Conservation (phyloP, 1,140 invertebrate species). For the Bombus pyrosoma region DNA sequence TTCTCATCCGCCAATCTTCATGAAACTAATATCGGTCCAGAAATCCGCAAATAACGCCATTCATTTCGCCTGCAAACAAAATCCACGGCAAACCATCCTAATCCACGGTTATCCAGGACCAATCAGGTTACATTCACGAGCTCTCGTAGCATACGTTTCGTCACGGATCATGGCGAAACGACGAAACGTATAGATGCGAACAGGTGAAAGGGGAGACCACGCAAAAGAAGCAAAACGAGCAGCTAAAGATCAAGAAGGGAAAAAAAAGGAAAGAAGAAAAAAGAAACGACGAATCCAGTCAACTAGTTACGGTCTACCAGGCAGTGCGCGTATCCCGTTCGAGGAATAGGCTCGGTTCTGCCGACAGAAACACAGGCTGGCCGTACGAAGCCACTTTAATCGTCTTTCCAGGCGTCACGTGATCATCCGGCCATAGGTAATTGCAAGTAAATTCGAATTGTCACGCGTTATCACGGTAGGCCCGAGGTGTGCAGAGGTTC, state of each 20-base stretch:
- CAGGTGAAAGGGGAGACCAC: slow-evolving; percentile 8
- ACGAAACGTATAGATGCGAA: slow-evolving; percentile 43
- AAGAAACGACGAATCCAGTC: slow-evolving; percentile 56
- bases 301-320: slow-evolving; percentile 64
- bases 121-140: background rate
- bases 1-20: too few relatives aligned
- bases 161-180: slow-evolving; percentile 60
- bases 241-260: background rate
- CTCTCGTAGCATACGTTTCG: slow-evolving; percentile 32
- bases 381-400: slow-evolving; percentile 54
- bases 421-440: slow-evolving; percentile 66
- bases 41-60: too few relatives aligned
- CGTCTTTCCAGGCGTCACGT: slow-evolving; percentile 64
- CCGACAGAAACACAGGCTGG: slow-evolving; percentile 11
- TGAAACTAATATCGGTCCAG: too few relatives aligned
- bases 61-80: background rate
- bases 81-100: background rate
- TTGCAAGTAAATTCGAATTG: slow-evolving; percentile 76
- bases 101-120: background rate
- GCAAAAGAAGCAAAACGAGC: background rate
- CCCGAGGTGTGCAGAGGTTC: slow-evolving; percentile 48
- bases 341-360: background rate
- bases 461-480: slow-evolving; percentile 74
- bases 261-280: slow-evolving; percentile 26
- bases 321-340: slow-evolving; percentile 42